Percentiles rank a stretch among this genome's conserved stretches.
Evolutionary conservation across 2,113 vertebrate genomes (phyloP).

Genomic region (Atherinomorus stipes): DNA sequence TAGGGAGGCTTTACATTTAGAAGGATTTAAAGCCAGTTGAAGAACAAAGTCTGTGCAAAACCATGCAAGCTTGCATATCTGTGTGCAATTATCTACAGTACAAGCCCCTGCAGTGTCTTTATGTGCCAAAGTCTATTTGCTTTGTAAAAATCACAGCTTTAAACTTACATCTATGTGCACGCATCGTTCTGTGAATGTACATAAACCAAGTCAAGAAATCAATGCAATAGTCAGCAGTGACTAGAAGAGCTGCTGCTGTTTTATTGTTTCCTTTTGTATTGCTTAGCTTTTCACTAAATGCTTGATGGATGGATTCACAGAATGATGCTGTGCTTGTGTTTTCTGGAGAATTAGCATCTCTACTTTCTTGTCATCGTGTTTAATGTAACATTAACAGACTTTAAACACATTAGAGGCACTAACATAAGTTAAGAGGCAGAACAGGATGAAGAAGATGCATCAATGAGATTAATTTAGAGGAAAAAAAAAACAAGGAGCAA

Average conservation of each 20-base stretch:
- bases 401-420: slow-evolving; percentile 54
- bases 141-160: slow-evolving; percentile 4
- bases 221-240: slow-evolving; percentile 33
- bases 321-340: slow-evolving; percentile 48
- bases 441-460: slow-evolving; percentile 19
- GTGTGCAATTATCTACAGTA: neutral
- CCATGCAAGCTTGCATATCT: neutral
- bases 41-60: neutral
- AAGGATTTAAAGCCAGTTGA: slow-evolving; percentile 10
- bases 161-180: neutral
- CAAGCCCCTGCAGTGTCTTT: neutral
- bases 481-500: slow-evolving; percentile 33
- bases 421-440: slow-evolving; percentile 36
- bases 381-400: slow-evolving; percentile 58
- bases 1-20: neutral
- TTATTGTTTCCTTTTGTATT: slow-evolving; percentile 47
- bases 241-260: slow-evolving; percentile 28
- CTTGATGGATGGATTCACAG: slow-evolving; percentile 62
- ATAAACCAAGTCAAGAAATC: slow-evolving; percentile 35
- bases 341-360: slow-evolving; percentile 40
- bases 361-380: slow-evolving; percentile 45
- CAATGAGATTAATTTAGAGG: neutral
- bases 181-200: neutral
- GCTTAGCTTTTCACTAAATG: slow-evolving; percentile 59
- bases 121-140: slow-evolving; percentile 5